These are phyloP conservation scores for Rhogogaster chlorosoma DNA, from an alignment of 2,888 invertebrate species.

Conservation along the genomic window DNA sequence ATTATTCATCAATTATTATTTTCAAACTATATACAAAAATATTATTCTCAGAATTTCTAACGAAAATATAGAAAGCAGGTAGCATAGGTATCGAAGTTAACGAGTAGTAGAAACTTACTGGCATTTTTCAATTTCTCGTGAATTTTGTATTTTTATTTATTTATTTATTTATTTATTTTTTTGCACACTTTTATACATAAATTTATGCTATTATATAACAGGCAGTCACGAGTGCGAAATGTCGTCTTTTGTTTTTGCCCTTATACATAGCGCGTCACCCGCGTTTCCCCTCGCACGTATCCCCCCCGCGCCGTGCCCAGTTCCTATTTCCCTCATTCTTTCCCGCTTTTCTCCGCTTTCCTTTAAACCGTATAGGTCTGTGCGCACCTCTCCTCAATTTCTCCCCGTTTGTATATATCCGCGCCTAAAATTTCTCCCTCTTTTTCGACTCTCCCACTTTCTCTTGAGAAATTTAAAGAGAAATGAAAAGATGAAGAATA, in stretches of 20 bases:
- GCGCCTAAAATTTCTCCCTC: conserved; percentile 13
- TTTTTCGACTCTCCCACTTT: conserved; percentile 58
- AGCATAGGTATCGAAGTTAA: too few relatives aligned
- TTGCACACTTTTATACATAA: background rate
- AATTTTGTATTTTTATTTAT: background rate
- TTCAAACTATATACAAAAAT: background rate
- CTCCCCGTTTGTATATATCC: too few relatives aligned
- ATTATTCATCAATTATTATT: background rate
- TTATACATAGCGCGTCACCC: conserved; percentile 61
- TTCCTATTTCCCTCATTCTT: conserved; percentile 57
- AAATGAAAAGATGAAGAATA: background rate
- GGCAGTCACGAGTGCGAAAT: conserved; percentile 55
- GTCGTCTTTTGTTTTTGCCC: conserved; percentile 70
- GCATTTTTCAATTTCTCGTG: too few relatives aligned
- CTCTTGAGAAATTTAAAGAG: background rate
- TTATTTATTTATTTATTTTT: too few relatives aligned
- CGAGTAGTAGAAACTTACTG: too few relatives aligned
- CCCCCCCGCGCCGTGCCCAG: conserved; percentile 47
- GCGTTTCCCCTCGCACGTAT: conserved; percentile 44
- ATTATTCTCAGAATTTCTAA: too few relatives aligned
- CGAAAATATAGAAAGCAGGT: too few relatives aligned
- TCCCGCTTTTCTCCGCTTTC: conserved; percentile 52
- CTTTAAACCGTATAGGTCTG: background rate
- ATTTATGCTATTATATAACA: background rate
- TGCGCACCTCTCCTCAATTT: background rate